Base-by-base conservation (phyloP, 2,113 vertebrate species). In the Dunckerocampus dactyliophorus region DNA sequence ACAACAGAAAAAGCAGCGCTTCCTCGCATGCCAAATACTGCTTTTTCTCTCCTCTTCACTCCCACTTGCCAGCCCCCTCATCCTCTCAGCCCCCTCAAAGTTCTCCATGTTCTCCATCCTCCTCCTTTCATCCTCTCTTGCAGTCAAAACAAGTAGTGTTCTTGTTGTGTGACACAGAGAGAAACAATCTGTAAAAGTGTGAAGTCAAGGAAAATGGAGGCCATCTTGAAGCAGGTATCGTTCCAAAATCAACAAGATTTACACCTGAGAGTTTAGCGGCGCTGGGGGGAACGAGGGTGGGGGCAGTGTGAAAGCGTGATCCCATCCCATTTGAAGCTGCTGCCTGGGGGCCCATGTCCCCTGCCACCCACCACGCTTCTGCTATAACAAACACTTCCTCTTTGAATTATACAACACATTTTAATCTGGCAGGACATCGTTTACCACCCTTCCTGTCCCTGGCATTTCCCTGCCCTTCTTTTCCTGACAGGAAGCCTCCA, bases 381-480 rank as follows among this genome's bases (percentile, higher is more conserved):
- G 14, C 54, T 56, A 42, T 11, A 56, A 21, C 39, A 42, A 42
- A 68, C 54, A 52, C 61, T 65, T 56, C 50, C 69, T 65, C 7
- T 65, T 34, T 79, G 80, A 88, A 85, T 88, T 83, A 83, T 65
- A 62, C 62, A 21, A 37, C 15, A 15, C 54, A 14, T 57, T 62
- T 82, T 90, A 85, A 85, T 77, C 80, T 77, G 70, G 58, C 70
- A 74, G 75, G 81, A 73, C 87, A 43, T 39, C 37, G 81, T 84
- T 89, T 87, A 85, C 82, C 79, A 77, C 85, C 86, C 10, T 12
- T 39, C 37, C 39, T 13, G 13, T 14, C 12, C 14, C 39, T 88
- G 84, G 83, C 88, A 85, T 65, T 67, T 70, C 73, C 62, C 72
- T 61, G 76, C 77, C 77, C 65, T 62, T 57, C 71, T 79, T 80